Percentiles rank a stretch among this genome's conserved stretches.
These are phyloP conservation scores for Acanthosepion lycidas DNA, from an alignment of 2,888 invertebrate genomes.

Conservation along the genomic window DNA sequence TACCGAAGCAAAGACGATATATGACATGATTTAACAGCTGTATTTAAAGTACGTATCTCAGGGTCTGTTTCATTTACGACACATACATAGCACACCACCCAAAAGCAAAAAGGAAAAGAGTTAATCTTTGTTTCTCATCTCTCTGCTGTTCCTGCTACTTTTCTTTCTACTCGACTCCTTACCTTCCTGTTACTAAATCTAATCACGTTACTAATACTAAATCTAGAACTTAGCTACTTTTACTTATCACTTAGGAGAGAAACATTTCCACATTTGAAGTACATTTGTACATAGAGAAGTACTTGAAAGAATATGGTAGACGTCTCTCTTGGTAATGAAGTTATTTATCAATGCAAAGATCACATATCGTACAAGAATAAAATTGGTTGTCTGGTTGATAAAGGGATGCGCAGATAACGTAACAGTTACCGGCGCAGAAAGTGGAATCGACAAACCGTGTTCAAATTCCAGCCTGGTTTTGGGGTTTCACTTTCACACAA, in stretches of 20 bases:
- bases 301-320: neutral
- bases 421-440: no score
- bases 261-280: neutral
- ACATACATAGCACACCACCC: neutral
- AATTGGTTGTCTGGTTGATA: neutral
- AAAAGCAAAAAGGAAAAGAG: neutral
- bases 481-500: no score
- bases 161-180: neutral
- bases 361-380: neutral
- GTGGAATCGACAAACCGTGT: no score
- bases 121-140: neutral
- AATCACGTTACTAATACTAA: neutral
- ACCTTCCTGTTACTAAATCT: neutral
- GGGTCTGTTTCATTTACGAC: neutral
- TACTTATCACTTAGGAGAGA: slow-evolving; percentile 15
- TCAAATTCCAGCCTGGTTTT: no score
- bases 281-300: neutral
- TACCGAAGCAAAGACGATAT: neutral
- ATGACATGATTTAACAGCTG: slow-evolving; percentile 2
- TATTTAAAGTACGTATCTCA: neutral
- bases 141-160: neutral
- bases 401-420: no score
- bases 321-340: neutral
- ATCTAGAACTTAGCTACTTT: neutral
- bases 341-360: neutral